phyloP scores from a whole-genome alignment of 2,888 invertebrate genomes.

The Conops quadrifasciatus region DNA sequence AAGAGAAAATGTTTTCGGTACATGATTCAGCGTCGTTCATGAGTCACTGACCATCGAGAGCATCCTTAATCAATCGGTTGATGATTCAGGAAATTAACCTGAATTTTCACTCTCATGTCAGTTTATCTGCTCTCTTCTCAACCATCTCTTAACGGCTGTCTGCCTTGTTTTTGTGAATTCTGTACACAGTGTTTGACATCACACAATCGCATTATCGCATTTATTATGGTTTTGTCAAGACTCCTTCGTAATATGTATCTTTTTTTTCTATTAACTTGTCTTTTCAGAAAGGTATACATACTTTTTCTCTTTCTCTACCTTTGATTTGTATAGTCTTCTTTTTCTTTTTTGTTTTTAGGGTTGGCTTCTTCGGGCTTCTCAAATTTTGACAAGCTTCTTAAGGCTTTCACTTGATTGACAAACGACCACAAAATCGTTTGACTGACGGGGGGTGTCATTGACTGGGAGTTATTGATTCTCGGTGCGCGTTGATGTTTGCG shows the following conservation, averaged over 20 bases:
- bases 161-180: neutral
- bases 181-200: neutral
- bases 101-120: no score
- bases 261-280: neutral
- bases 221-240: neutral
- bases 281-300: neutral
- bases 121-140: neutral
- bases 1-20: no score
- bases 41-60: no score
- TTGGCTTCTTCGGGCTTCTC: neutral
- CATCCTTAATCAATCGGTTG: no score
- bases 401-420: slow-evolving; percentile 30
- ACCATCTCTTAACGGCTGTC: neutral
- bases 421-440: slow-evolving; percentile 30
- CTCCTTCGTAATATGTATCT: neutral
- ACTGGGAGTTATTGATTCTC: neutral
- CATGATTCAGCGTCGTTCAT: no score
- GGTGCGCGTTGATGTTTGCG: no score
- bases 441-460: slow-evolving; percentile 19
- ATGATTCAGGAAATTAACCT: no score
- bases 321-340: neutral
- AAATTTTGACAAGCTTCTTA: slow-evolving; percentile 25
- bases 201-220: neutral
- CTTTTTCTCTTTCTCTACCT: neutral
- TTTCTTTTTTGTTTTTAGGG: neutral